These are phyloP conservation scores for Peromyscus attwateri DNA, from an alignment of 2,797 vertebrate genomes.

Conservation along the genomic window DNA sequence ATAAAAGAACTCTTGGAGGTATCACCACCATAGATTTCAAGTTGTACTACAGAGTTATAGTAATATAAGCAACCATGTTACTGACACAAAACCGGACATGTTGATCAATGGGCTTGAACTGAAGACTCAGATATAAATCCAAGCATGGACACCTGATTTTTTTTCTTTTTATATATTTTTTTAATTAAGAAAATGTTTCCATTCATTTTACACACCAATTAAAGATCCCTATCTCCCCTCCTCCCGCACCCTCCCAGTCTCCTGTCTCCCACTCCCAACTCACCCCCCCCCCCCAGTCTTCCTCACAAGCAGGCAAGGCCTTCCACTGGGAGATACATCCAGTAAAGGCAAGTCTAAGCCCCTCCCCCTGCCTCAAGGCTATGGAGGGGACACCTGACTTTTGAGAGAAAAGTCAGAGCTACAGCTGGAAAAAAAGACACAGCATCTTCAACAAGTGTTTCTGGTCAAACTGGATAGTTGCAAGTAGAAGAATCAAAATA, in stretches of 20 bases:
- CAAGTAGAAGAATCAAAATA: neutral
- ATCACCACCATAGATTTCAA: neutral
- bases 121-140: neutral
- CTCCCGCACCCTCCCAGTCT: too few species aligned
- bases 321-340: fast-evolving
- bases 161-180: too few species aligned
- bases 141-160: too few species aligned
- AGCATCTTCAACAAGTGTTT: neutral
- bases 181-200: too few species aligned
- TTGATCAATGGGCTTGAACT: neutral
- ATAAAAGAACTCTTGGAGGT: neutral
- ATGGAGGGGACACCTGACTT: fast-evolving
- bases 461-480: neutral
- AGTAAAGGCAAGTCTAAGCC: too few species aligned
- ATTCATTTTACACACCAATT: too few species aligned
- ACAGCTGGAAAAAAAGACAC: neutral
- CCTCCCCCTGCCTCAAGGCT: too few species aligned
- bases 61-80: neutral
- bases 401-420: neutral
- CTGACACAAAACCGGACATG: neutral
- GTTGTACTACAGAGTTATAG: neutral
- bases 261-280: too few species aligned
- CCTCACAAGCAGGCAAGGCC: too few species aligned
- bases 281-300: too few species aligned
- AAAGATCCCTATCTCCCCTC: too few species aligned